phyloP scores from a whole-genome alignment of 1,140 invertebrate genomes.

The Drosophila mauritiana region DNA sequence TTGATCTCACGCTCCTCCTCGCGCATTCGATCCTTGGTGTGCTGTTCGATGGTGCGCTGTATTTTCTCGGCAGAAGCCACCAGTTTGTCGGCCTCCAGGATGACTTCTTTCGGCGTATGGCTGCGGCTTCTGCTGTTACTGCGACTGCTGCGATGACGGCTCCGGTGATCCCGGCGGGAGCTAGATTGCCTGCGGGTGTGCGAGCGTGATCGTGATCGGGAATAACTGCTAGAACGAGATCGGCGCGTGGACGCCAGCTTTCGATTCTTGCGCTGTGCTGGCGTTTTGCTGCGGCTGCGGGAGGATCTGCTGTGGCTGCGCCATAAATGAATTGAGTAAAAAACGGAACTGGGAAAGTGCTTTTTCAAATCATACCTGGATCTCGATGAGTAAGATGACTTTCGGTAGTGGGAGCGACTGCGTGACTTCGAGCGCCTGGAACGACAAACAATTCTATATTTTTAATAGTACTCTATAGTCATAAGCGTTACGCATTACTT shows the following conservation, averaged over 20 bases:
- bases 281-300: constrained; percentile 64
- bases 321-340: constrained; percentile 2
- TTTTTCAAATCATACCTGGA: constrained; percentile 46
- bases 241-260: constrained; percentile 80
- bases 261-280: constrained; percentile 61
- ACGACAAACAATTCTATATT: constrained; percentile 61
- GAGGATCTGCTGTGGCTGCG: constrained; percentile 69
- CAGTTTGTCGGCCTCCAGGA: constrained; percentile 73
- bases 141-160: constrained; percentile 55
- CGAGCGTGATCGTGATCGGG: constrained; percentile 84
- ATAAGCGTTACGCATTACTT: constrained; percentile 17
- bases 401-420: constrained; percentile 78
- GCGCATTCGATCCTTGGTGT: constrained; percentile 75
- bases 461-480: constrained; percentile 19
- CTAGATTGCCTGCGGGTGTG: constrained; percentile 77
- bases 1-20: constrained; percentile 75
- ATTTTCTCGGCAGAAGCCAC: constrained; percentile 78
- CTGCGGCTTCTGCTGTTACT: constrained; percentile 31
- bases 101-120: constrained; percentile 45
- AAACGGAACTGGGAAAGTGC: too few relatives aligned
- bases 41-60: constrained; percentile 75
- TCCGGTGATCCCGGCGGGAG: constrained; percentile 74
- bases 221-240: constrained; percentile 78
- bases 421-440: constrained; percentile 70
- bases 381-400: constrained; percentile 72